Base-by-base conservation (phyloP, 2,888 invertebrate genomes). In the Aethes cnicana region DNA sequence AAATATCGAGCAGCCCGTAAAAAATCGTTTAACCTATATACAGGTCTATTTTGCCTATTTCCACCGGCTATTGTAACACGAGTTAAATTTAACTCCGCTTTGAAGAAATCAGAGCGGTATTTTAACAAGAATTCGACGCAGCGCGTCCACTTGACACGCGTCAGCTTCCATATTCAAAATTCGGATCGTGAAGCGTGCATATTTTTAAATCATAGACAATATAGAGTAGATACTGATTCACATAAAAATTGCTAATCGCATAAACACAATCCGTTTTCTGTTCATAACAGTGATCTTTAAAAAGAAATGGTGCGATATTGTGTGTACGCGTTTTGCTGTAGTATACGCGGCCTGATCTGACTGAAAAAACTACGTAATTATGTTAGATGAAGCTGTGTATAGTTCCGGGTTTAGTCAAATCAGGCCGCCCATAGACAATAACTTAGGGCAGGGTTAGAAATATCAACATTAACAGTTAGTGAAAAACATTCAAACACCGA, bases 401-500 rank as follows among this genome's bases (percentile, higher is more conserved):
- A 1, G 6, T 4, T 17, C 1, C 21, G 11, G 8, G 14, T 30
- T 37, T 8, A 17, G 23, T 30, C 37, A 32, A 26, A 37, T 37
- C 43, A 28, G 42, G 18, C 12, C 6, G 43, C 25, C 12, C 56
- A 69, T 57, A 66, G 64, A 73, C 64, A 63, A 64, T 64, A 66
- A 70, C 62, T 67, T 69, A 60, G 68, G 65, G 64, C 72, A 74
- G 58, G 69, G 64, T 72, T 72, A 73, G 56, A 77, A 71, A 78
- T 83, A 86, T 87, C 85, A 85, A 88, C 85, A 88, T 88, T 88
- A 88, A 88, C 87, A 88, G 87, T 87, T 88, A 88, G 87, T 88
- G 88, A 87, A 86, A 80, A 87, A 88, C 88, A 88, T 88, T 83
- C 87, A 87, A 76, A 88, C 88, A 88, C 81, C 83, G 84, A 83